These are phyloP conservation scores for Syngnathus floridae DNA, from an alignment of 2,113 vertebrate species.

Conservation along the genomic window DNA sequence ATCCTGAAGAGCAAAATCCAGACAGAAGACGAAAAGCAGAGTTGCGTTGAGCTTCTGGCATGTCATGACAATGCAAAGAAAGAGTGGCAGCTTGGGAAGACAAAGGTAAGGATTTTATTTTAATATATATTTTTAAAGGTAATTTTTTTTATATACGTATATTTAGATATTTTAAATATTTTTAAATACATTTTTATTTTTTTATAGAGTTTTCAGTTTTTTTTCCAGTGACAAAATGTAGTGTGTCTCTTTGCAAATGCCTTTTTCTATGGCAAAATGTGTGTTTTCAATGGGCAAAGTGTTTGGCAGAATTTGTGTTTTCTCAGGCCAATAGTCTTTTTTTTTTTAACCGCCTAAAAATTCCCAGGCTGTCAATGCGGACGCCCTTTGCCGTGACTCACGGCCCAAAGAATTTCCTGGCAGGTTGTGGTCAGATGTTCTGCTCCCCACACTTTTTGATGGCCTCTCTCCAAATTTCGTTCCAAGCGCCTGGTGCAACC, in stretches of 20 bases:
- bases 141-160: no score
- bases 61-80: slow-evolving; percentile 67
- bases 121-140: no score
- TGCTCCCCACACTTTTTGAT: slow-evolving; percentile 33
- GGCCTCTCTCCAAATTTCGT: slow-evolving; percentile 37
- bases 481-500: slow-evolving; percentile 33
- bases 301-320: background rate
- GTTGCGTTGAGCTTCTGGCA: slow-evolving; percentile 73
- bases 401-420: slow-evolving; percentile 40
- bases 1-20: slow-evolving; percentile 64
- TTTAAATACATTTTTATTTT: no score
- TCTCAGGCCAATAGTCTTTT: background rate
- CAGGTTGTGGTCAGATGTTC: slow-evolving; percentile 48
- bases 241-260: background rate
- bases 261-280: background rate
- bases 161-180: no score
- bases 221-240: background rate
- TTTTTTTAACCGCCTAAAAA: background rate
- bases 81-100: slow-evolving; percentile 85
- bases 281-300: background rate
- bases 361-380: slow-evolving; percentile 38
- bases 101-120: slow-evolving; percentile 71
- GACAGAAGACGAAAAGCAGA: slow-evolving; percentile 59
- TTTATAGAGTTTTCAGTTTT: no score
- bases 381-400: slow-evolving; percentile 51